Evolutionary conservation across 2,888 invertebrate species (phyloP), one percentile per base, ranked within the genome.

Genomic region (Apamea epomidion): DNA sequence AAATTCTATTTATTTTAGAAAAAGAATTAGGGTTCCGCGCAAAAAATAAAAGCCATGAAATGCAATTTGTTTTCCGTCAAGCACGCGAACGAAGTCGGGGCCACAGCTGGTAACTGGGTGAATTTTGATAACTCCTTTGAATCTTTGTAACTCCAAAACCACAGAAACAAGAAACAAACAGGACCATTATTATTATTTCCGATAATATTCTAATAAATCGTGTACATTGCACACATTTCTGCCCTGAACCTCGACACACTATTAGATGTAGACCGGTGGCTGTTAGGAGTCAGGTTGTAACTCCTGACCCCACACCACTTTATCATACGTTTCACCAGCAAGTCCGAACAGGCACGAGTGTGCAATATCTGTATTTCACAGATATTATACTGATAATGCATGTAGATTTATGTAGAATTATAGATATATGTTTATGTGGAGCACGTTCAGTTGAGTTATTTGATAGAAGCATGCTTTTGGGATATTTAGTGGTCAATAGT

Each of bases 321-420:
- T 64, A 88, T 89, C 88, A 89, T 81, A 80, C 25, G 67, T 89
- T 88, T 88, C 90, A 76, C 80, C 86, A 89, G 18, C 67, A 37
- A 72, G 72, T 65, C 73, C 54, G 32, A 62, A 72, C 64, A 62
- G 45, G 75, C 85, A 80, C 85, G 86, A 88, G 60, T 88, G 76
- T 85, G 85, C 84, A 85, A 88, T 76, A 85, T 74, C 81, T 68
- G 75, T 80, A 80, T 72, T 87, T 82, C 70, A 78, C 16, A 68
- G 67, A 76, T 82, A 86, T 81, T 78, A 77, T 70, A 58, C 45
- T 71, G 75, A 82, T 86, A 81, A 82, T 86, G 77, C 74, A 80
- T 85, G 82, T 86, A 81, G 77, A 86, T 86, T 85, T 88, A 86
- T 76, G 74, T 68, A 70, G 68, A 69, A 79, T 69, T 84, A 84